These are phyloP conservation scores for Pangasius djambal DNA, from an alignment of 2,797 vertebrate species.

Conservation along the genomic window DNA sequence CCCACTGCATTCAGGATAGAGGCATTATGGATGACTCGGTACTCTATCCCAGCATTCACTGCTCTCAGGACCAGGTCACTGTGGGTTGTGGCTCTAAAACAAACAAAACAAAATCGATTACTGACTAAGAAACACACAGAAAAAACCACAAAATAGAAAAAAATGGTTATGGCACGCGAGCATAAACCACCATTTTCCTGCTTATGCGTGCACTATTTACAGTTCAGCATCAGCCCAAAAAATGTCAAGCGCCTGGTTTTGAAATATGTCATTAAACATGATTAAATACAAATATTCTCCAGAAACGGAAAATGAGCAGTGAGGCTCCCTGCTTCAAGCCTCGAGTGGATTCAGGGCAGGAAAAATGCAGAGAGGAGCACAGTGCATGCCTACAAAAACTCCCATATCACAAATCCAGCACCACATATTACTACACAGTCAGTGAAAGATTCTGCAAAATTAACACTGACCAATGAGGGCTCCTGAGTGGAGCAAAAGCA, in stretches of 20 bases:
- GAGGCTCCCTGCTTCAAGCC: constrained; percentile 28
- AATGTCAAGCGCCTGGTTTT: constrained; percentile 22
- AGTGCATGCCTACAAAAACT: constrained; percentile 11
- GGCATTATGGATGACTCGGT: constrained; percentile 91
- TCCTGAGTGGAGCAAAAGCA: not conserved
- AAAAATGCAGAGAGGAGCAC: constrained; percentile 47
- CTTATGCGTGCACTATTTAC: not conserved
- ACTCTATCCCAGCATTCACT: constrained; percentile 84
- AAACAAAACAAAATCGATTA: constrained; percentile 16
- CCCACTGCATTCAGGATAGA: constrained; percentile 94
- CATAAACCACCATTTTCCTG: not conserved
- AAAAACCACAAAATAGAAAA: not conserved
- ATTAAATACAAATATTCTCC: constrained; percentile 59
- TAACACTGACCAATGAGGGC: not conserved
- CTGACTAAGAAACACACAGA: constrained; percentile 3
- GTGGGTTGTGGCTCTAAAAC: constrained; percentile 91
- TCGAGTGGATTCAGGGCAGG: constrained; percentile 54
- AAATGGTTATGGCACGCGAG: not conserved
- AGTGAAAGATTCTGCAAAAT: not conserved
- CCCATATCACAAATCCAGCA: not conserved
- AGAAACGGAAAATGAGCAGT: constrained; percentile 48
- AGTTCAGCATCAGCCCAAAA: constrained; percentile 9
- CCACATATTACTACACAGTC: not conserved
- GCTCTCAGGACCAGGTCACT: constrained; percentile 94
- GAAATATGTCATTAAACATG: constrained; percentile 59